Percentiles rank a stretch among this genome's conserved stretches.
These are phyloP conservation scores for Gallinago solitaria DNA, from an alignment of 2,797 vertebrate genomes.

Conservation along the genomic window DNA sequence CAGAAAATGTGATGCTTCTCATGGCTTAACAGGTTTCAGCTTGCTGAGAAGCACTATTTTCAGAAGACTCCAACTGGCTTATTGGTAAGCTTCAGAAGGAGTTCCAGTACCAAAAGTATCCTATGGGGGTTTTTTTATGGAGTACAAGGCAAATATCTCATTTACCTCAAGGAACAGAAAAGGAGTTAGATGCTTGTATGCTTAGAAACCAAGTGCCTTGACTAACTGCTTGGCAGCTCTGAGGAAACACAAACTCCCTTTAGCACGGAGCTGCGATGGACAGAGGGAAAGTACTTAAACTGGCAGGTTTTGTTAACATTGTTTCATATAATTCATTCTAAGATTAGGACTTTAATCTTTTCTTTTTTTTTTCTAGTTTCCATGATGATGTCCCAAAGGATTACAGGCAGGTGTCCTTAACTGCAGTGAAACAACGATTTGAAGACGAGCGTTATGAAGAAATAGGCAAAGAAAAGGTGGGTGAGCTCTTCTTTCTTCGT, in stretches of 20 bases:
- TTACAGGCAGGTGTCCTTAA: constrained; percentile 91
- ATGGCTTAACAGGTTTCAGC: neutral
- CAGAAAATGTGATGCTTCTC: neutral
- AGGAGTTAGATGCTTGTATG: neutral
- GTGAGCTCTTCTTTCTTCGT: neutral
- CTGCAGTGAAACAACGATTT: constrained; percentile 94
- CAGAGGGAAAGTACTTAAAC: neutral
- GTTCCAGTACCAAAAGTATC: neutral
- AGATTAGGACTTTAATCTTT: neutral
- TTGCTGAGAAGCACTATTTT: neutral
- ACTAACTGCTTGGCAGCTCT: neutral
- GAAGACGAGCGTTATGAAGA: constrained; percentile 89
- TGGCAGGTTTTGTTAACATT: neutral
- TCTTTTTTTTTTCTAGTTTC: constrained; percentile 80
- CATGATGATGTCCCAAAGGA: constrained; percentile 93
- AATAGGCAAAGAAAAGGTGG: constrained; percentile 90
- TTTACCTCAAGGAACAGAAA: neutral
- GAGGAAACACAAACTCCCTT: neutral
- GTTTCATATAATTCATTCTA: neutral
- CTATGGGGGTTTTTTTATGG: neutral
- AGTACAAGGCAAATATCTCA: neutral
- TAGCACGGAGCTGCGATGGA: neutral
- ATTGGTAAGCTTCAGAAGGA: neutral
- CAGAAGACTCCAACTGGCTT: neutral
- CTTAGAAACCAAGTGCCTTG: neutral